These are phyloP conservation scores for Siphlonurus alternatus DNA, from an alignment of 2,888 invertebrate genomes.

Conservation along the genomic window DNA sequence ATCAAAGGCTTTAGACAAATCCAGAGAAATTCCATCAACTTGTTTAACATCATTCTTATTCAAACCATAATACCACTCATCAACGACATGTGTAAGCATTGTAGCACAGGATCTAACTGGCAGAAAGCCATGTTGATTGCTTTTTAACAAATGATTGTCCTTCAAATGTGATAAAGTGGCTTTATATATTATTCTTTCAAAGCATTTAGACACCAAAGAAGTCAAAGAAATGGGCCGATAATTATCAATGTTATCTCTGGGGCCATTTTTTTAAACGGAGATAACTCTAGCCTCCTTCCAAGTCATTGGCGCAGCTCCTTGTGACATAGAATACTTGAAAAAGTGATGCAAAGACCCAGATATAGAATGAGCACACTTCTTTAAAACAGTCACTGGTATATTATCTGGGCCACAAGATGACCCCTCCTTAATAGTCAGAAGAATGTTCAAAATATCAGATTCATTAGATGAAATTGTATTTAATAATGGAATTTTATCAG, in stretches of 20 bases:
- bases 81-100: neutral
- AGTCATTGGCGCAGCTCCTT: neutral
- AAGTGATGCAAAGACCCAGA: neutral
- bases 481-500: too few species aligned
- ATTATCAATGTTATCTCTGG: constrained; percentile 2
- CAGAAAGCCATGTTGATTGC: neutral
- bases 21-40: neutral
- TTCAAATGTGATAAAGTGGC: too few species aligned
- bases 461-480: too few species aligned
- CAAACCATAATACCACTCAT: neutral
- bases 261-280: constrained; percentile 3
- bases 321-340: constrained; percentile 6
- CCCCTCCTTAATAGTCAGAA: too few species aligned
- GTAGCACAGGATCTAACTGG: neutral
- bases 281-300: constrained; percentile 5
- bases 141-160: neutral
- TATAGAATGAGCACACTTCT: neutral
- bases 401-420: too few species aligned
- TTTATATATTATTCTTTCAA: too few species aligned
- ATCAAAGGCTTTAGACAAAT: neutral
- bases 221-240: constrained; percentile 7
- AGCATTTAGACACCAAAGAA: too few species aligned
- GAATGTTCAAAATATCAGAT: too few species aligned
- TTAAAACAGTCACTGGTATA: neutral
- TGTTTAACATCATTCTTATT: neutral